These are phyloP conservation scores for Alloscopus bannaensis DNA, from an alignment of 2,888 invertebrate genomes.

Conservation along the genomic window DNA sequence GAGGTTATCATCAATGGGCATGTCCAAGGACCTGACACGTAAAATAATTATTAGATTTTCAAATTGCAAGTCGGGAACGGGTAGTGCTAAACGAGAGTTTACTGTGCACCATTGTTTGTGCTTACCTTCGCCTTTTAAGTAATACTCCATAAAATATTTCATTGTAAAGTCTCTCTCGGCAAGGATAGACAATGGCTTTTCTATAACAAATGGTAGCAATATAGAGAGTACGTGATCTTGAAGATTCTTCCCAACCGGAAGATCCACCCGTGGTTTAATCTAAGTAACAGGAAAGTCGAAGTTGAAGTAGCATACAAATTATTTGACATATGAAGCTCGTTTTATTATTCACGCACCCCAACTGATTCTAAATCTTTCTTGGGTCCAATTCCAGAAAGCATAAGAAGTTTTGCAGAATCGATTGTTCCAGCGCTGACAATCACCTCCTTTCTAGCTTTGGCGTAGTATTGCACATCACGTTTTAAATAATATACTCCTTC, in stretches of 20 bases:
- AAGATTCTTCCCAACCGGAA: constrained; percentile 64
- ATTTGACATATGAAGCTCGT: no score
- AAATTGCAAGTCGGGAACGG: not conserved
- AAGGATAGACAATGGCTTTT: constrained; percentile 55
- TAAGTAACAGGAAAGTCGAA: constrained; percentile 22
- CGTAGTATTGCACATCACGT: constrained; percentile 54
- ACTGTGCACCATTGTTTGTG: not conserved
- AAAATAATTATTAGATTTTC: not conserved
- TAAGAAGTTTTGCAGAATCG: constrained; percentile 60
- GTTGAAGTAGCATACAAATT: no score
- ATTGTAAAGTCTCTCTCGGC: constrained; percentile 62
- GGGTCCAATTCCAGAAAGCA: constrained; percentile 68
- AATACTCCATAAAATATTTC: constrained; percentile 44
- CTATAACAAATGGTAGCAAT: constrained; percentile 55
- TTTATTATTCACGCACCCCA: constrained; percentile 37
- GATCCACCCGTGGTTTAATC: constrained; percentile 54
- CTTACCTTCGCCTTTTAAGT: constrained; percentile 55
- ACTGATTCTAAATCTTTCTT: constrained; percentile 50
- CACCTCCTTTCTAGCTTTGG: constrained; percentile 61
- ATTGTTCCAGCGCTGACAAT: constrained; percentile 63
- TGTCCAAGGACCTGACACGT: constrained; percentile 43
- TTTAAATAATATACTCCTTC: constrained; percentile 59
- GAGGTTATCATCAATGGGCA: constrained; percentile 44
- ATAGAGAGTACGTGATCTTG: constrained; percentile 60
- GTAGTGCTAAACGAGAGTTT: not conserved